Percentiles rank a stretch among this genome's conserved stretches.
These are phyloP conservation scores for Choreutis nemorana DNA, from an alignment of 2,888 invertebrate genomes.

Conservation along the genomic window DNA sequence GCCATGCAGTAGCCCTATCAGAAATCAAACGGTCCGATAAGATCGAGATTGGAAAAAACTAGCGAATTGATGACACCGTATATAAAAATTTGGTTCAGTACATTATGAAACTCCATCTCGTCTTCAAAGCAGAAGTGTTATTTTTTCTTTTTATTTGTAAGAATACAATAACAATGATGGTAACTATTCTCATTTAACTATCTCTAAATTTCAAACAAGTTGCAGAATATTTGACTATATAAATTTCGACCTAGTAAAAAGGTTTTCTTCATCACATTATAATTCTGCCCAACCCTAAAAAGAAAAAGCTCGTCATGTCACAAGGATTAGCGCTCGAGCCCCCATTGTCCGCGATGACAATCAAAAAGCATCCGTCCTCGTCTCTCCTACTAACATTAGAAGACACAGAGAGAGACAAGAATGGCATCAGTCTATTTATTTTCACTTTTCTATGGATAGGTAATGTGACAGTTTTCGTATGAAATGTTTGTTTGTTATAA, in stretches of 20 bases:
- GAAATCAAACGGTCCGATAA: slow-evolving; percentile 44
- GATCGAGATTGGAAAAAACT: slow-evolving; percentile 32
- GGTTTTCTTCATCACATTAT: no score
- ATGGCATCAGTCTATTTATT: slow-evolving; percentile 45
- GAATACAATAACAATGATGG: no score
- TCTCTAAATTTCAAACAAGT: no score
- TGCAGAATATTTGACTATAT: no score
- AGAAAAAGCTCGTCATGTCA: slow-evolving; percentile 49
- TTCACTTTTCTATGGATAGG: slow-evolving; percentile 51
- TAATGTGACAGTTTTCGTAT: slow-evolving; percentile 61
- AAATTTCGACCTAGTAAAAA: no score
- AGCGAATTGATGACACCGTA: no score
- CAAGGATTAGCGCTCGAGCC: slow-evolving; percentile 47
- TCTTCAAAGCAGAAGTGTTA: no score
- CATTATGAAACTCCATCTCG: no score
- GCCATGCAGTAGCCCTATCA: slow-evolving; percentile 44
- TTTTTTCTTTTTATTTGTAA: no score
- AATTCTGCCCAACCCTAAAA: no score
- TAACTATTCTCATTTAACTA: no score
- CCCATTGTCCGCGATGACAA: slow-evolving; percentile 55
- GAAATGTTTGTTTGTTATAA: slow-evolving; percentile 58
- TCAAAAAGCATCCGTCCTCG: slow-evolving; percentile 45
- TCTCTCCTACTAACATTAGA: slow-evolving; percentile 23
- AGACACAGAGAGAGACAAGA: slow-evolving; percentile 36
- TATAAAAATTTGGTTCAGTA: no score